Evolutionary conservation across 2,113 vertebrate genomes (phyloP), one percentile per base, ranked within the genome.

Genomic region (Ptilonorhynchus violaceus): DNA sequence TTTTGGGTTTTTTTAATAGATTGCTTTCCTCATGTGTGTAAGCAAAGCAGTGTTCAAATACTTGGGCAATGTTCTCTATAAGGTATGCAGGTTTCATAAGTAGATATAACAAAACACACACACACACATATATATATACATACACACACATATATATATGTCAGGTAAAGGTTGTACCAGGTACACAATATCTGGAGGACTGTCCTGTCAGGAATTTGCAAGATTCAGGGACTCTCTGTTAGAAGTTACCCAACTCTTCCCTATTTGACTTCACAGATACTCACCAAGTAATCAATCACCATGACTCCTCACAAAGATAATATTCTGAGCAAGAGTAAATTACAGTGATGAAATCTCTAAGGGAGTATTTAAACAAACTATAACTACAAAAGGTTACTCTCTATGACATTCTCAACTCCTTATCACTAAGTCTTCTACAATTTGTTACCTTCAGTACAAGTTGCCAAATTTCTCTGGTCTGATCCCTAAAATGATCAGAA

Each of bases 341-440:
- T 91, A 60, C 60, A 91, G 92, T 24, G 85, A 77, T 74, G 55
- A 82, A 64, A 92, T 80, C 70, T 92, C 77, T 66, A 81, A 84
- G 47, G 81, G 85, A 90, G 66, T 58, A 78, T 93, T 95, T 94
- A 96, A 91, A 68, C 74, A 89, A 95, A 79, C 23, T 39, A 15
- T 70, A 88, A 96, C 90, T 94, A 86, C 67, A 42, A 47, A 63
- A 82, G 59, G 74, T 92, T 96, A 63, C 91, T 82, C 46, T 70
- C 74, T 82, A 50, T 63, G 44, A 85, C 58, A 82, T 78, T 86
- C 92, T 50, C 59, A 88, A 64, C 46, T 85, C 78, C 67, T 94
- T 94, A 92, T 93, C 67, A 69, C 31, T 19, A 56, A 41, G 52
- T 63, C 60, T 90, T 41, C 56, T 56, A 79, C 37, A 86, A 88